phyloP scores from a whole-genome alignment of 2,113 vertebrate genomes.

The Periophthalmus modestus region DNA sequence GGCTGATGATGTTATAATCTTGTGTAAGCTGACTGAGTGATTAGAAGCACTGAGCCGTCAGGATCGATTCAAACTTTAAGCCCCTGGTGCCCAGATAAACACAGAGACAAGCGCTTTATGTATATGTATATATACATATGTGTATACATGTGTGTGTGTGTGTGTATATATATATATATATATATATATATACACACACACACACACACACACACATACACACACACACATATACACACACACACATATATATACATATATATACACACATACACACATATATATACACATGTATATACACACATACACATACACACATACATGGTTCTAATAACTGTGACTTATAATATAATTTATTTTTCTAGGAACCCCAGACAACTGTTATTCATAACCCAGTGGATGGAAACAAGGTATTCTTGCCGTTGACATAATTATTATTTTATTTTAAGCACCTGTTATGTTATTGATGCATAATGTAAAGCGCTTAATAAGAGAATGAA shows the following conservation, averaged over 20 bases:
- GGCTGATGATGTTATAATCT: slow-evolving; percentile 62
- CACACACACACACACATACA: neutral
- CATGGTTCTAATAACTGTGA: neutral
- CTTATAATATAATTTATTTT: slow-evolving; percentile 52
- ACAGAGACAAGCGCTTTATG: neutral
- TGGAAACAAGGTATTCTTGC: slow-evolving; percentile 92
- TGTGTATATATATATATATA: no score
- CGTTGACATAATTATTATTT: neutral
- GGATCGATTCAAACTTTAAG: slow-evolving; percentile 51
- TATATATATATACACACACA: no score
- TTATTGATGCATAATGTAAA: neutral
- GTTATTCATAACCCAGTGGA: slow-evolving; percentile 97
- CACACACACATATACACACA: neutral
- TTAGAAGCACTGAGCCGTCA: slow-evolving; percentile 57
- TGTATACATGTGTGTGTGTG: no score
- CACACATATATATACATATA: no score
- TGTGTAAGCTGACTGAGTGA: slow-evolving; percentile 60
- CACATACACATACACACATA: neutral
- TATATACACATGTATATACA: no score
- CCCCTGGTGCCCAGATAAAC: slow-evolving; percentile 9
- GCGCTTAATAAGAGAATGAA: neutral
- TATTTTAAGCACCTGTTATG: neutral
- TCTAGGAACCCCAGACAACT: slow-evolving; percentile 95
- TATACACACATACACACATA: no score
- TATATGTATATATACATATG: no score